Conservation (phyloP, 2,888 invertebrate species). For the Cheiracanthium punctorium region DNA sequence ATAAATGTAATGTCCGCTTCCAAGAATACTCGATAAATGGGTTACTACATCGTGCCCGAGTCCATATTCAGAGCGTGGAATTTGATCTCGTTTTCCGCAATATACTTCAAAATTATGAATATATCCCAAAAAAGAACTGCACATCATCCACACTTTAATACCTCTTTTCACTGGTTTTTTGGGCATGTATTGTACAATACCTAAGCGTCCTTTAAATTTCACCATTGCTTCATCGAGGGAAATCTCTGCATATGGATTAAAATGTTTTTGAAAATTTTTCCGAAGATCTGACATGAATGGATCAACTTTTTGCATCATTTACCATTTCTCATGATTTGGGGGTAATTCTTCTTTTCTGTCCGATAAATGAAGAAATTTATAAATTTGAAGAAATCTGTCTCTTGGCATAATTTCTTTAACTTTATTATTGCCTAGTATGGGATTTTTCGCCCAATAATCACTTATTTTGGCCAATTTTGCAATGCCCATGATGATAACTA, state of each 20-base stretch:
- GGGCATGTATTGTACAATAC: slow-evolving; percentile 19
- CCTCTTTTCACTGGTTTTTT: slow-evolving; percentile 1
- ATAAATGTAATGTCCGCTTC: too few relatives aligned
- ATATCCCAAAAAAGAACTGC: background rate
- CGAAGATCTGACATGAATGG: background rate
- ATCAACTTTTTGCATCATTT: slow-evolving; percentile 20
- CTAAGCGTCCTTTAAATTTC: slow-evolving; percentile 15
- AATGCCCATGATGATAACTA: slow-evolving; percentile 14
- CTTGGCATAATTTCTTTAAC: background rate
- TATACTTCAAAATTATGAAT: background rate
- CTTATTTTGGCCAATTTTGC: background rate
- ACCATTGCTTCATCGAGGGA: slow-evolving; percentile 7
- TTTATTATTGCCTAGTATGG: background rate
- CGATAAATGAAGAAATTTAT: slow-evolving; percentile 10
- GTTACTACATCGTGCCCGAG: background rate
- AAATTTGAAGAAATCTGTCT: background rate
- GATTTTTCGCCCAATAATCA: background rate
- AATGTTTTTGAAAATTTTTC: background rate
- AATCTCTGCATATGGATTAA: background rate
- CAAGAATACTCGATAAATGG: too few relatives aligned
- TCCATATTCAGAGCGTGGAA: background rate
- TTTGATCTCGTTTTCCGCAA: background rate
- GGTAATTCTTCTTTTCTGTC: background rate
- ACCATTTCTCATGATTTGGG: background rate
- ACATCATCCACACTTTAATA: slow-evolving; percentile 6